Evolutionary conservation across 1,140 invertebrate genomes (phyloP), one percentile per base, ranked within the genome.

Genomic region (Melitaea cinxia): DNA sequence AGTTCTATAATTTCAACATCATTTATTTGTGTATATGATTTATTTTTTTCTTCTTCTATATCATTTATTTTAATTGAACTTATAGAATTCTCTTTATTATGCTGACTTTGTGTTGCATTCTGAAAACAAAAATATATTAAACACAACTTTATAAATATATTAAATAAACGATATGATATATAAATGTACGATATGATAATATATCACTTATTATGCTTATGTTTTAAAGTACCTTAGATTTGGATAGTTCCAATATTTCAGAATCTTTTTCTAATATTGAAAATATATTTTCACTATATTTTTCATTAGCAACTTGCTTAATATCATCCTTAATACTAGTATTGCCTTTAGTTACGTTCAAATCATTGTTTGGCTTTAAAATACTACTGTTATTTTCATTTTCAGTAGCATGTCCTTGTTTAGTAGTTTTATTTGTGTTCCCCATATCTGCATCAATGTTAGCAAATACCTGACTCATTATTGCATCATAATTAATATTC

Each of bases 401-500:
- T 15, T 42, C 14, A 19, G 37, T 42, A 42, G 15, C 37, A 5
- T 37, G 12, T 1, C 5, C n/a, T n/a, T 17, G 37, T 9, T n/a
- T 10, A 63, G 61, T 56, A 21, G 53, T 67, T 52, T 75, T 73
- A 45, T 68, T 37, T 5, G 64, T 67, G 2, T 78, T 53, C 55
- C 73, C 59, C 42, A 88, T 83, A 65, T 88, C 85, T 49, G 76
- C 79, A 76, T 89, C 79, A 65, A 86, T 86, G 45, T 74, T 87
- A 17, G 82, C 83, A 78, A 87, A 87, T 12, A 88, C 83, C 78
- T 86, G 73, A 17, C 69, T 78, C 75, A 90, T 83, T 19, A 87
- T 63, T 19, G 55, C 63, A 71, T 88, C 84, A 70, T 88, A 88
- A 61, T 83, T 83, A 5, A 76, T 70, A 26, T 71, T 50, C 62